phyloP scores from a whole-genome alignment of 2,113 vertebrate species.

The Azemiops feae region DNA sequence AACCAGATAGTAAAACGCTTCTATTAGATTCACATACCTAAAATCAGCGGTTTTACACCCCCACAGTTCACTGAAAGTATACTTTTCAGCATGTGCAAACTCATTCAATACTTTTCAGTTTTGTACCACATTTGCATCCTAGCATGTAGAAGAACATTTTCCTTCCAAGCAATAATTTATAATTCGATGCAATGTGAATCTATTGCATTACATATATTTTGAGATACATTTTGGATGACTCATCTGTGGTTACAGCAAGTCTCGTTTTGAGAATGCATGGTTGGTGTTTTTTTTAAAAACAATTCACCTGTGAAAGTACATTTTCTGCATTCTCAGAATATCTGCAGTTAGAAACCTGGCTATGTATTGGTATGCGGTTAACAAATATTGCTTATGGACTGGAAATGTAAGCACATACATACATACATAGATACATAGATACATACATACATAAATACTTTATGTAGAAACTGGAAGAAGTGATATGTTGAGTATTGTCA shows the following conservation, averaged over 20 bases:
- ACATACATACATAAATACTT: conserved; percentile 1
- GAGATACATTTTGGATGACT: not conserved
- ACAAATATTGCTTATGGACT: not conserved
- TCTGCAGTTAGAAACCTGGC: not conserved
- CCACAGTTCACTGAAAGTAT: not conserved
- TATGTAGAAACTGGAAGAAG: conserved; percentile 22
- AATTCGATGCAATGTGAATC: not conserved
- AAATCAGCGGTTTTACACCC: not conserved
- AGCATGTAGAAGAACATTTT: not conserved
- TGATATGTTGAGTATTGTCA: conserved; percentile 29
- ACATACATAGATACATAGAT: too few relatives aligned
- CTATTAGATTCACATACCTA: not conserved
- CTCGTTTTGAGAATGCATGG: not conserved
- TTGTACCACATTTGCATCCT: not conserved
- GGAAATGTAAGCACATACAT: not conserved
- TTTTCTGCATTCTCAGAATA: not conserved
- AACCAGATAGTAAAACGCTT: not conserved
- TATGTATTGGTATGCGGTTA: not conserved
- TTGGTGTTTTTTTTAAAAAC: not conserved
- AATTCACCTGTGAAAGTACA: conserved; percentile 18
- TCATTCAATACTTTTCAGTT: not conserved
- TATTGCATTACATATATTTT: not conserved
- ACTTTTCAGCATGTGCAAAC: not conserved
- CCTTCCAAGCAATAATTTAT: not conserved
- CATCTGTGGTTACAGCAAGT: not conserved